Evolutionary conservation across 1,140 invertebrate genomes (phyloP), one percentile per base, ranked within the genome.

Genomic region (Odontomachus brunneus): DNA sequence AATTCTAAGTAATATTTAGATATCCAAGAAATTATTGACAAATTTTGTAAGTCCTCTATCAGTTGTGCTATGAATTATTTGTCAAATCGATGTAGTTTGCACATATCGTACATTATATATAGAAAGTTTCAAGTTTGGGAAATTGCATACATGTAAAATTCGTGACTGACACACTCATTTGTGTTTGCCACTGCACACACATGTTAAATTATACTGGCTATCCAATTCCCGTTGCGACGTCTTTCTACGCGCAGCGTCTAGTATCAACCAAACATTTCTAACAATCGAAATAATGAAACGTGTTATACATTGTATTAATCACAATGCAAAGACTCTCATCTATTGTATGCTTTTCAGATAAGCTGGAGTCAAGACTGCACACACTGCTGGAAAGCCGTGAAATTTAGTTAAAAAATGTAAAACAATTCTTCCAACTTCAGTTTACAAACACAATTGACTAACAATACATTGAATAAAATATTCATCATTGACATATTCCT

Each of bases 1-100:
- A 99, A 94, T 98, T 97, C 94, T 99, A 97, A 93, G 88, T 48
- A 89, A 89, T 88, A 89, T 75, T 89, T 93, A 92, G 91, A 91
- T 93, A 92, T 91, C 75, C 84, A 90, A 90, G 82, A 91, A 92
- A 91, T 92, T 91, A 85, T 91, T 66, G 85, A 90, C 89, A 88
- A 90, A 89, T 93, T 93, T 93, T 93, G 92, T 94, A 84, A 94
- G 92, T 93, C 74, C 44, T n/a, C 24, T 53, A 67, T 84, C 53
- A 53, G 24, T 33, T 55, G 22, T 81, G 55, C 29, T 44, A 75
- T 80, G 9, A n/a, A 62, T 84, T 33, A 74, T 2, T 75, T 69
- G 59, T 65, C 4, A 14, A 44, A 12, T 49, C 55, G 29, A 81
- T 55, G 5, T 9, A 57, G 29, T 78, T 76, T 67, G 29, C 5